A percentile compares a stretch with the other conserved stretches of the same genome.
These are phyloP conservation scores for Scylla paramamosain DNA, from an alignment of 1,140 invertebrate genomes.

Conservation along the genomic window DNA sequence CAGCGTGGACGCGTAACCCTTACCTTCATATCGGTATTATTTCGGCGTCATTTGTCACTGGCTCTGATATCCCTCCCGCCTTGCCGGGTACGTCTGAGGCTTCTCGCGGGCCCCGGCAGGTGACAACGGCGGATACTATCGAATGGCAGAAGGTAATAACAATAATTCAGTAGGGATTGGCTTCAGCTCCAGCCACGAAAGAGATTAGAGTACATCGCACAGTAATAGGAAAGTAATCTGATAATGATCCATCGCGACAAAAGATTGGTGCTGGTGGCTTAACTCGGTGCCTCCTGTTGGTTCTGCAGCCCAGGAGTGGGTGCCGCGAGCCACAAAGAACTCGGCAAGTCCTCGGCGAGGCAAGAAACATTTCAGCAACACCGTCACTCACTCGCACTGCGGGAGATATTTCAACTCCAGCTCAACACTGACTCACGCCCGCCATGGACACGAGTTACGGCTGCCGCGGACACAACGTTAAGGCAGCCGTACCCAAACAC, in stretches of 20 bases:
- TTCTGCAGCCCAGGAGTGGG: neutral
- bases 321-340: neutral
- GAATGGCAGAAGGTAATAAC: constrained; percentile 37
- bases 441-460: no score
- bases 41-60: constrained; percentile 55
- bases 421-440: no score
- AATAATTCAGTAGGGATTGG: constrained; percentile 51
- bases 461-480: neutral
- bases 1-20: constrained; percentile 34
- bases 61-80: constrained; percentile 12
- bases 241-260: constrained; percentile 57
- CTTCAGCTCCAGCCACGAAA: neutral
- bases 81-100: neutral
- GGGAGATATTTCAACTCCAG: no score
- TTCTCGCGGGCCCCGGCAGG: neutral
- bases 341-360: neutral
- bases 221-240: constrained; percentile 59
- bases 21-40: constrained; percentile 53
- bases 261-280: neutral
- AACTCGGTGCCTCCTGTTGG: constrained; percentile 3
- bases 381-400: no score
- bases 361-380: neutral
- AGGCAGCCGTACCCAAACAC: neutral
- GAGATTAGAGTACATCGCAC: constrained; percentile 21
- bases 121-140: neutral